Evolutionary conservation across 1,140 invertebrate species (phyloP).

Genomic region (Metopolophium dirhodum): DNA sequence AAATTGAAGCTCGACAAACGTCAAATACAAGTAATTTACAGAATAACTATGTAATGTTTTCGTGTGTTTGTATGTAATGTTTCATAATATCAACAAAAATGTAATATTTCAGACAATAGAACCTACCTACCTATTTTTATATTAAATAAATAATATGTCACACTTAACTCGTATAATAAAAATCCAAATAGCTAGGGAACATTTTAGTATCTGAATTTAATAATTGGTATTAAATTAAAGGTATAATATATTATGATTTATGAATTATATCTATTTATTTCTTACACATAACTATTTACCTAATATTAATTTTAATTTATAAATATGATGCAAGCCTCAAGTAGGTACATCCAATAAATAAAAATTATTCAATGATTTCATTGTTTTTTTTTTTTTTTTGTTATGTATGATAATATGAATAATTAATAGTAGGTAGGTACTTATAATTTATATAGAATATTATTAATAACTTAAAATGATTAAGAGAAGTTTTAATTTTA

Average conservation of each 20-base stretch:
- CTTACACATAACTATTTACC: not conserved
- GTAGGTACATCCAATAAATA: not conserved
- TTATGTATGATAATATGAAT: not conserved
- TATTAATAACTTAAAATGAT: not conserved
- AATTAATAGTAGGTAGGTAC: not conserved
- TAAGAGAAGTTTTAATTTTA: slow-evolving; percentile 4
- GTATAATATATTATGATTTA: not conserved
- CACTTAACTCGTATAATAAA: not conserved
- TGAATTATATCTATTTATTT: not conserved
- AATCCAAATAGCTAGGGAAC: not conserved
- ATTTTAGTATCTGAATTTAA: not conserved
- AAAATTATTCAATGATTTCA: not conserved
- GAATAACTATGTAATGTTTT: not conserved
- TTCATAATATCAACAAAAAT: slow-evolving; percentile 3
- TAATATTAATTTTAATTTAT: not conserved
- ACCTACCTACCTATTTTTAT: not conserved
- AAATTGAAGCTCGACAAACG: slow-evolving; percentile 41
- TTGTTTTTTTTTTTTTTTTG: not conserved
- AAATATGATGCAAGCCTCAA: not conserved
- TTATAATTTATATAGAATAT: too few relatives aligned
- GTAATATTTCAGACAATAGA: slow-evolving; percentile 32
- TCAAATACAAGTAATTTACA: slow-evolving; percentile 24
- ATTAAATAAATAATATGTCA: not conserved
- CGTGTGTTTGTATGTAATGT: not conserved
- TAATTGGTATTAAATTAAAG: not conserved